These are phyloP conservation scores for Hirundo rustica DNA, from an alignment of 2,797 vertebrate species.

Conservation along the genomic window DNA sequence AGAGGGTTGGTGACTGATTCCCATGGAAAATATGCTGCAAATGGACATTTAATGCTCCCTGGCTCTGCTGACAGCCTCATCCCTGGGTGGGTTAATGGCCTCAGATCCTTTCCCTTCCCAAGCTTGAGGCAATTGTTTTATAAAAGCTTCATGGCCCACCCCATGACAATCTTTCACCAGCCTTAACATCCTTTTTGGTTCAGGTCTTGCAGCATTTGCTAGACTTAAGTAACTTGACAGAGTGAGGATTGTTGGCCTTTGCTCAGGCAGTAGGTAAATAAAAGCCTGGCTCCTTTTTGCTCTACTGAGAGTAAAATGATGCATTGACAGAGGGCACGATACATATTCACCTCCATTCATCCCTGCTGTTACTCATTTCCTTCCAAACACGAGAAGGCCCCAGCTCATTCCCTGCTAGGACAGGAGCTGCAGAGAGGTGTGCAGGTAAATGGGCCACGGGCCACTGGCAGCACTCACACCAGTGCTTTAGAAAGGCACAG, in stretches of 20 bases:
- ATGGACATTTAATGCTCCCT: neutral
- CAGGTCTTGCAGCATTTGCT: constrained; percentile 15
- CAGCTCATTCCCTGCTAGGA: neutral
- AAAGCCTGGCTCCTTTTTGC: constrained; percentile 21
- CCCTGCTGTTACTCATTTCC: constrained; percentile 20
- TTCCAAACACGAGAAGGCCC: neutral
- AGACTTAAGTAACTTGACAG: constrained; percentile 34
- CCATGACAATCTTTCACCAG: constrained; percentile 25
- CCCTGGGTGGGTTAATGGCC: neutral
- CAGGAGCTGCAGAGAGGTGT: neutral
- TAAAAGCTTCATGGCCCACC: constrained; percentile 11
- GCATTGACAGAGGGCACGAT: neutral
- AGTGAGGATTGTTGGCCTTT: constrained; percentile 39
- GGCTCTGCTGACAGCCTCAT: neutral
- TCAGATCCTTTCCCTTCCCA: neutral
- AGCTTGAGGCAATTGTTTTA: neutral
- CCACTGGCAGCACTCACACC: neutral
- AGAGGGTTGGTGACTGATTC: neutral
- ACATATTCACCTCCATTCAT: constrained; percentile 10
- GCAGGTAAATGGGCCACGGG: neutral
- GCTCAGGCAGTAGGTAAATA: constrained; percentile 53
- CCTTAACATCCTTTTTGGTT: constrained; percentile 34
- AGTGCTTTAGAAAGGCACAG: neutral
- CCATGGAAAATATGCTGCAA: neutral
- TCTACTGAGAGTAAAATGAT: constrained; percentile 26